Evolutionary conservation across 2,888 invertebrate species (phyloP).

Genomic region (Tanypteryx hageni): DNA sequence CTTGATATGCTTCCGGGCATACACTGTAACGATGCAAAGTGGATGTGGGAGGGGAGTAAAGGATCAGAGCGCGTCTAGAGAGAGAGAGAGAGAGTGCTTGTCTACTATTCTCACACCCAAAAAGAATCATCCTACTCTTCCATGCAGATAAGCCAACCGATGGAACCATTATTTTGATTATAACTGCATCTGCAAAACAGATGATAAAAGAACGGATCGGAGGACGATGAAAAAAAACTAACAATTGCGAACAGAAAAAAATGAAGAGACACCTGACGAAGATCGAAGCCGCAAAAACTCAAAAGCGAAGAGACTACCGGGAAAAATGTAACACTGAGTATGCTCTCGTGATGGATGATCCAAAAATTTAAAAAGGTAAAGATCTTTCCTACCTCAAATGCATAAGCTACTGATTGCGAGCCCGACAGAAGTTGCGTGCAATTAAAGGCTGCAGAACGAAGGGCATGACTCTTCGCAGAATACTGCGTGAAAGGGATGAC

Average conservation of each 20-base stretch:
- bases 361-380: background rate
- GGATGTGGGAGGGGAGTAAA: too few relatives aligned
- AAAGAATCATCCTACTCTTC: background rate
- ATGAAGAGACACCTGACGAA: background rate
- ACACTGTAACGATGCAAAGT: background rate
- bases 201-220: background rate
- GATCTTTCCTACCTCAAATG: too few relatives aligned
- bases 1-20: background rate
- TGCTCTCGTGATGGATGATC: background rate
- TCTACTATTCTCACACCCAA: background rate
- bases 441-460: too few relatives aligned
- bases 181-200: constrained; percentile 18
- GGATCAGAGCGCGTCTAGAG: background rate
- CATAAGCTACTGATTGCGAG: too few relatives aligned
- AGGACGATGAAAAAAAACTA: background rate
- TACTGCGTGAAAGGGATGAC: too few relatives aligned
- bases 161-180: constrained; percentile 63
- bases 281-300: background rate
- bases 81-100: background rate
- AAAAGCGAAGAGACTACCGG: background rate
- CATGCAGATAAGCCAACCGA: constrained; percentile 47
- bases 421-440: too few relatives aligned
- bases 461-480: too few relatives aligned
- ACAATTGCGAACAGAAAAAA: background rate
- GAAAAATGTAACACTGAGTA: background rate